Percentiles rank a stretch among this genome's conserved stretches.
These are phyloP conservation scores for Gnathonemus longibarbis DNA, from an alignment of 2,113 vertebrate species.

Conservation along the genomic window DNA sequence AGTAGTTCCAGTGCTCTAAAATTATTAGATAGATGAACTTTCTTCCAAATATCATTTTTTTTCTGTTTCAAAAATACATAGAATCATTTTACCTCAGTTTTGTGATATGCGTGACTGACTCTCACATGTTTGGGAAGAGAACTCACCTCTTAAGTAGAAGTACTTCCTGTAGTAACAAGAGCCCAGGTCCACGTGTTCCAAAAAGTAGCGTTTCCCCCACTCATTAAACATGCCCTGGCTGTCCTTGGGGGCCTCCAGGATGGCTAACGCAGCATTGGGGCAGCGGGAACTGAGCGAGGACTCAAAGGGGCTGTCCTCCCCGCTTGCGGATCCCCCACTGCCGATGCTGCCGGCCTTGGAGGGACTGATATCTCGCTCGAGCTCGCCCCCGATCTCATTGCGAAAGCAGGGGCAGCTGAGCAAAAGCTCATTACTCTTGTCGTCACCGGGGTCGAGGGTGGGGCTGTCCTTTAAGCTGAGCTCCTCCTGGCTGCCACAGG, in stretches of 20 bases:
- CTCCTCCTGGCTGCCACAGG: constrained; percentile 94
- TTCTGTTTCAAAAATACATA: not conserved
- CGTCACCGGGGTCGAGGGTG: constrained; percentile 87
- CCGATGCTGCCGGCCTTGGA: constrained; percentile 80
- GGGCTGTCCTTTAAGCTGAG: constrained; percentile 84
- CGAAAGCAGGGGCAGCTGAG: constrained; percentile 96
- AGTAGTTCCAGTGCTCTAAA: constrained; percentile 97
- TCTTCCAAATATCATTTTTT: not conserved
- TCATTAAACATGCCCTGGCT: constrained; percentile 79
- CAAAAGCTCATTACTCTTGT: constrained; percentile 94
- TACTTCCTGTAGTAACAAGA: constrained; percentile 93
- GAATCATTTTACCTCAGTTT: not conserved
- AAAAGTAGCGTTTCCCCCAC: constrained; percentile 82
- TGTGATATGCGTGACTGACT: not conserved
- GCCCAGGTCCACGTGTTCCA: constrained; percentile 85
- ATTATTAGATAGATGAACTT: not conserved
- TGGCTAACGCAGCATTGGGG: constrained; percentile 91
- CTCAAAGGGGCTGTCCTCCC: constrained; percentile 83
- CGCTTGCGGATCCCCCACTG: constrained; percentile 62
- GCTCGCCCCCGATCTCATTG: constrained; percentile 94
- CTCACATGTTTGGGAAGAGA: not conserved
- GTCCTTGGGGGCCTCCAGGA: constrained; percentile 88
- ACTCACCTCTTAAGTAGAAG: constrained; percentile 94
- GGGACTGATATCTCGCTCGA: constrained; percentile 85
- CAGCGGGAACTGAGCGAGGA: constrained; percentile 80